A percentile compares a stretch with the other conserved stretches of the same genome.
Evolutionary conservation across 1,140 invertebrate genomes (phyloP).

Genomic region (Zaprionus lachaisei): DNA sequence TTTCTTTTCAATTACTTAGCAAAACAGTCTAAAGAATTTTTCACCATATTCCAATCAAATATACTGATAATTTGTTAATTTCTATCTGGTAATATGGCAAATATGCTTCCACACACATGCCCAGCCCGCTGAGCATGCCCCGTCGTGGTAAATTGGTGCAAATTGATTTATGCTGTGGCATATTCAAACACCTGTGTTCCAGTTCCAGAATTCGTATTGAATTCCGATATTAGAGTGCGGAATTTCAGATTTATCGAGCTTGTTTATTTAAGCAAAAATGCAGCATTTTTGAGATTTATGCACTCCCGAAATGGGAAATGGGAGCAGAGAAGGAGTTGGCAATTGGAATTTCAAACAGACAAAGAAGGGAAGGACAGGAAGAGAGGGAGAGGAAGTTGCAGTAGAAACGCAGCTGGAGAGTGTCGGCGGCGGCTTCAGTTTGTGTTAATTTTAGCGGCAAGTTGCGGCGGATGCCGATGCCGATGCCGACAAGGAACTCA

Average conservation of each 20-base stretch:
- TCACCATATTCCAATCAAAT: neutral
- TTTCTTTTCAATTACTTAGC: too few relatives aligned
- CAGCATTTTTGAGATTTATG: conserved; percentile 19
- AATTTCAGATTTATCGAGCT: conserved; percentile 23
- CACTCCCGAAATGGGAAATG: conserved; percentile 24
- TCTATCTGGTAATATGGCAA: conserved; percentile 8
- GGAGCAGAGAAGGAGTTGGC: conserved; percentile 2
- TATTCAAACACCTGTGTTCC: conserved; percentile 71
- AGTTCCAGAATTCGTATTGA: conserved; percentile 36
- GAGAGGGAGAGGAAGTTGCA: neutral
- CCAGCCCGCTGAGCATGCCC: conserved; percentile 5
- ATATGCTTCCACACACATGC: conserved; percentile 21
- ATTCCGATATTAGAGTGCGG: conserved; percentile 15
- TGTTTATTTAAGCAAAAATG: conserved; percentile 63
- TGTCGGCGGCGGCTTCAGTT: conserved; percentile 19
- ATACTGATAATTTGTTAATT: neutral
- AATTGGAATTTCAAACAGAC: conserved; percentile 4
- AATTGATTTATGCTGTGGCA: conserved; percentile 58
- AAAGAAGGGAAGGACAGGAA: neutral
- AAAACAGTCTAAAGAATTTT: too few relatives aligned
- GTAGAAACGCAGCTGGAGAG: conserved; percentile 37
- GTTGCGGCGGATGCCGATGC: conserved; percentile 8
- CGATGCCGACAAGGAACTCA: conserved; percentile 51
- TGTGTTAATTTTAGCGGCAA: conserved; percentile 35
- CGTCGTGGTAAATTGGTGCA: conserved; percentile 22